Evolutionary conservation across 2,888 invertebrate genomes (phyloP).

Genomic region (Agrochola lychnidis): DNA sequence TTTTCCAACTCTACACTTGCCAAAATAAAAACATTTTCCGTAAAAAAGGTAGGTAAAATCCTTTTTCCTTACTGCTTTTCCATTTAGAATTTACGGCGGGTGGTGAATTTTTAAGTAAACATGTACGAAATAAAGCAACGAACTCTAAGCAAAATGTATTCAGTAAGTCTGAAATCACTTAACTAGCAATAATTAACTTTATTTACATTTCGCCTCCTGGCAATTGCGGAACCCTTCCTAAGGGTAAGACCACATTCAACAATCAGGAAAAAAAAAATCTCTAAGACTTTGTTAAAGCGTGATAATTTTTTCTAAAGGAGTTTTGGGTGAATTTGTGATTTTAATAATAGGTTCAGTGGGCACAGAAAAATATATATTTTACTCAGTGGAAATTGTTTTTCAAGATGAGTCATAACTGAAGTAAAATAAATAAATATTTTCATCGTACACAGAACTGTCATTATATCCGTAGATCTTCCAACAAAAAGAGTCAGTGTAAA

Average conservation of each 20-base stretch:
- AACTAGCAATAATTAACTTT: slow-evolving; percentile 87
- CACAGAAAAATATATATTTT: background rate
- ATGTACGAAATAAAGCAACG: slow-evolving; percentile 57
- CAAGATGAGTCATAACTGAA: background rate
- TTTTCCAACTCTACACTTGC: background rate
- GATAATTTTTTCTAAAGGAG: background rate
- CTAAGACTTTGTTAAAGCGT: background rate
- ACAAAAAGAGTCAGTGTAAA: background rate
- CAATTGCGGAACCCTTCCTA: slow-evolving; percentile 73
- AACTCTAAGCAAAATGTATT: slow-evolving; percentile 71
- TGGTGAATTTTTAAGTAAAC: slow-evolving; percentile 68
- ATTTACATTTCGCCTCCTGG: slow-evolving; percentile 82
- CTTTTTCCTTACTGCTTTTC: slow-evolving; percentile 38
- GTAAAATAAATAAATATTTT: background rate
- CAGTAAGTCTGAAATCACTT: slow-evolving; percentile 84
- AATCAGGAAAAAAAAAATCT: background rate
- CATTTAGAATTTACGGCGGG: slow-evolving; percentile 63
- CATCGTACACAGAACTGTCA: background rate
- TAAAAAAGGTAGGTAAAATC: background rate
- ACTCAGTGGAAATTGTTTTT: background rate
- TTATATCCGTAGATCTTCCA: background rate
- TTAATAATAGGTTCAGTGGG: too few species aligned
- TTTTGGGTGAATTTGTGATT: too few species aligned
- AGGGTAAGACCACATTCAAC: slow-evolving; percentile 66
- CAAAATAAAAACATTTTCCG: background rate